Base-by-base conservation (phyloP, 2,113 vertebrate genomes). In the Psilopogon haemacephalus region DNA sequence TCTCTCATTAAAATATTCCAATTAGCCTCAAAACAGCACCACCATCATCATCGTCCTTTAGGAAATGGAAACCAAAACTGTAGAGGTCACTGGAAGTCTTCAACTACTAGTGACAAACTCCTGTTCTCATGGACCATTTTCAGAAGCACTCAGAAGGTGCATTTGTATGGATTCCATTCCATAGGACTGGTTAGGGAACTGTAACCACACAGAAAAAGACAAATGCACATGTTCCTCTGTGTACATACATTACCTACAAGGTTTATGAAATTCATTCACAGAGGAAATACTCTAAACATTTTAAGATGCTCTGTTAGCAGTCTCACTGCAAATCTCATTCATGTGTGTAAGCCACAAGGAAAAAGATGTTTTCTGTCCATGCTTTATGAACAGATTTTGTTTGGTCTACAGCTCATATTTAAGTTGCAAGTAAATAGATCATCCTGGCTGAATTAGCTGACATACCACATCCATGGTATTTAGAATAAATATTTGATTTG, bases 301-400 rank as follows among this genome's bases (percentile, higher is more conserved):
- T 86, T 87, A 88, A 93, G 63, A 83, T 42, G 40, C 33, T 82
- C 84, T 95, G 78, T 88, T 65, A 96, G 78, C 63, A 92, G 37
- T 71, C 52, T 69, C 78, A 55, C 54, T 81, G 85, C 64, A 86
- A 89, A 56, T 56, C 76, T 93, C 89, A 83, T 89, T 89, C 81
- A 90, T 40, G 91, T 94, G 87, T 92, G 28, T 89, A 94, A 94
- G 56, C 68, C 54, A 83, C 2, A 4, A 91, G 69, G 75, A 87
- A 87, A 94, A 96, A 95, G 86, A 88, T 85, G 83, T 77, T 90
- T 94, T 83, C 86, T 88, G 75, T 83, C 89, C 87, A 48, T 89
- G 80, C 63, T 68, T 75, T 27, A 92, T 35, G 95, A 95, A 95
- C 93, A 96, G 92, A 92, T 94, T 96, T 94, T 94, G 94, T 96